phyloP scores from a whole-genome alignment of 2,797 vertebrate genomes.

The Danio albolineatus region DNA sequence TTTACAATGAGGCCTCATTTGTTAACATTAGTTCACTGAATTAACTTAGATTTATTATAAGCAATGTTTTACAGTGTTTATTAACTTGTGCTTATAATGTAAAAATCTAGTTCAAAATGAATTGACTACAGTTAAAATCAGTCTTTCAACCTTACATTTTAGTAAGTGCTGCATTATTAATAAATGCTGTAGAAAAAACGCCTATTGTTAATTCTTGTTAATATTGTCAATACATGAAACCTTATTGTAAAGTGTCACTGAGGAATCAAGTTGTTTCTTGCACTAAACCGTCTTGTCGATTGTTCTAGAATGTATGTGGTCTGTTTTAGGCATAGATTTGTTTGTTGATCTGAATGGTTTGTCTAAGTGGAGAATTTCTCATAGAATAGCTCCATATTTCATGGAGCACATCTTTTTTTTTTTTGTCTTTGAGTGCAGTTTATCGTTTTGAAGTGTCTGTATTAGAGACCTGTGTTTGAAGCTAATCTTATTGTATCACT shows the following conservation, averaged over 20 bases:
- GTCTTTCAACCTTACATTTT: too few species aligned
- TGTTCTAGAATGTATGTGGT: slow-evolving; percentile 28
- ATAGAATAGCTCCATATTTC: not conserved
- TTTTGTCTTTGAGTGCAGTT: not conserved
- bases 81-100: too few species aligned
- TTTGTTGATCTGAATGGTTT: slow-evolving; percentile 1
- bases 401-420: not conserved
- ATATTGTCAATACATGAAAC: too few species aligned
- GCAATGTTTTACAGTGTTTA: too few species aligned
- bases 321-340: not conserved
- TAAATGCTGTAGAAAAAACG: too few species aligned
- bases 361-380: slow-evolving; percentile 4
- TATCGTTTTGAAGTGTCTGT: slow-evolving; percentile 9
- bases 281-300: slow-evolving; percentile 24
- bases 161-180: too few species aligned
- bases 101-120: too few species aligned
- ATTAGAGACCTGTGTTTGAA: slow-evolving; percentile 2
- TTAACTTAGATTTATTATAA: too few species aligned
- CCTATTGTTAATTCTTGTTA: not conserved
- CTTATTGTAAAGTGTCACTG: too few species aligned
- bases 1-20: too few species aligned
- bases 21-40: too few species aligned
- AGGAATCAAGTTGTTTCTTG: slow-evolving; percentile 13
- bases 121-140: too few species aligned
- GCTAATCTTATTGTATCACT: not conserved